phyloP scores from a whole-genome alignment of 1,140 invertebrate genomes.

The Rhopalosiphum padi region DNA sequence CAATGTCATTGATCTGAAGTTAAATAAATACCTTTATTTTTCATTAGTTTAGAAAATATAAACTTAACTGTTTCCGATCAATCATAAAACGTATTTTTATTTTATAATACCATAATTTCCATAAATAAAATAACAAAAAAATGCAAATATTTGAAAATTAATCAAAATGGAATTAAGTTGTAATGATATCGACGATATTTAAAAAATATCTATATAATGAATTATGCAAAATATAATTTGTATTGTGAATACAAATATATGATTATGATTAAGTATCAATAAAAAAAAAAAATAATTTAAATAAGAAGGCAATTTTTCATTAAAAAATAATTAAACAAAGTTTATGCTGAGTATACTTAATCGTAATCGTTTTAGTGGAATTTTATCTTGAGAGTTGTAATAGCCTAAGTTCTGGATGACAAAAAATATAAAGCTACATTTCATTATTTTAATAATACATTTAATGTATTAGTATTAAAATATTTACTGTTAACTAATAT shows the following conservation, averaged over 20 bases:
- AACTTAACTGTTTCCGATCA: background rate
- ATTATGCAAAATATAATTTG: too few relatives aligned
- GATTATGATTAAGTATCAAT: too few relatives aligned
- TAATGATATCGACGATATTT: too few relatives aligned
- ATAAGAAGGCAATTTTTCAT: too few relatives aligned
- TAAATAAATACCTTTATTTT: background rate
- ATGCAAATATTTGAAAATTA: background rate
- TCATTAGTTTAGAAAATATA: background rate
- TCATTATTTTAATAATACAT: background rate
- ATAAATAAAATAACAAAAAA: background rate
- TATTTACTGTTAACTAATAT: background rate
- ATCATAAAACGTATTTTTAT: background rate
- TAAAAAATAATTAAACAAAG: too few relatives aligned
- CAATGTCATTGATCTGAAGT: background rate
- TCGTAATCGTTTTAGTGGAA: background rate
- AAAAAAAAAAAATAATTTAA: too few relatives aligned
- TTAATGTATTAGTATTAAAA: background rate
- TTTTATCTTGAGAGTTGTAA: background rate
- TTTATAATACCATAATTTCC: background rate
- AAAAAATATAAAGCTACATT: background rate
- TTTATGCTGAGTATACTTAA: too few relatives aligned
- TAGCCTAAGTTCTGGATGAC: background rate
- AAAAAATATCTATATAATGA: too few relatives aligned
- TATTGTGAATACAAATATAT: too few relatives aligned
- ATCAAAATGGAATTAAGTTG: background rate